Evolutionary conservation across 2,797 vertebrate species (phyloP).

Genomic region (Galaxias olidus): DNA sequence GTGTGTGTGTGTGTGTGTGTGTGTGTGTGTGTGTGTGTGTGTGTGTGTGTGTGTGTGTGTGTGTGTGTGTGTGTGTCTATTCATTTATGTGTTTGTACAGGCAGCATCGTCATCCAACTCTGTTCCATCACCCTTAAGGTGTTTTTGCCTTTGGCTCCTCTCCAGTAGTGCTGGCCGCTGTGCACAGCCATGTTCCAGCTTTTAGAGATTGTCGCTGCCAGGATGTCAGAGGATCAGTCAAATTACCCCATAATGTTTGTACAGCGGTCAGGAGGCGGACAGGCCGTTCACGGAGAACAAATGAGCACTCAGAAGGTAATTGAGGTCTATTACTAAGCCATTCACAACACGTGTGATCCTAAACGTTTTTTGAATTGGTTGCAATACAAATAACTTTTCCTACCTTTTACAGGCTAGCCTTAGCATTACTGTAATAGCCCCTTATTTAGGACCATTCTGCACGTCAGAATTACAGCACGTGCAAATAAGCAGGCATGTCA

Average conservation of each 20-base stretch:
- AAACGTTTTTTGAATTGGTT: conserved; percentile 27
- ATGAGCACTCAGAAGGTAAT: conserved; percentile 10
- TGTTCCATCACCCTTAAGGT: conserved; percentile 19
- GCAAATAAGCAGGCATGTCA: too few species aligned
- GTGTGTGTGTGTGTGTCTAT: background rate
- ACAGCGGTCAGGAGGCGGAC: conserved; percentile 34
- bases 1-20: conserved; percentile 4
- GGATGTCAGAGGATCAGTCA: conserved; percentile 32
- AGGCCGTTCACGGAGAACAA: conserved; percentile 10
- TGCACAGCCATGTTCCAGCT: conserved; percentile 6
- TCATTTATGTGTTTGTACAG: background rate
- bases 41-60: conserved; percentile 4
- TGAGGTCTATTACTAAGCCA: conserved; percentile 25
- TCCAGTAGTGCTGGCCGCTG: conserved; percentile 24
- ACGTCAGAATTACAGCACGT: too few species aligned
- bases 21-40: background rate
- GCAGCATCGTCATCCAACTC: conserved; percentile 26
- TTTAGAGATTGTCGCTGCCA: conserved; percentile 28
- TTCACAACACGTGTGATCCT: conserved; percentile 24
- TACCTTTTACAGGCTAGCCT: too few species aligned
- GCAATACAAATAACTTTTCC: conserved; percentile 2
- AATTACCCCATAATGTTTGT: conserved; percentile 6
- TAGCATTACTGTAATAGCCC: too few species aligned
- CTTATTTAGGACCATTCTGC: too few species aligned
- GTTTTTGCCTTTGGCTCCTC: too few species aligned